Evolutionary conservation across 2,888 invertebrate species (phyloP), one percentile per base, ranked within the genome.

Genomic region (Heliconius erato): DNA sequence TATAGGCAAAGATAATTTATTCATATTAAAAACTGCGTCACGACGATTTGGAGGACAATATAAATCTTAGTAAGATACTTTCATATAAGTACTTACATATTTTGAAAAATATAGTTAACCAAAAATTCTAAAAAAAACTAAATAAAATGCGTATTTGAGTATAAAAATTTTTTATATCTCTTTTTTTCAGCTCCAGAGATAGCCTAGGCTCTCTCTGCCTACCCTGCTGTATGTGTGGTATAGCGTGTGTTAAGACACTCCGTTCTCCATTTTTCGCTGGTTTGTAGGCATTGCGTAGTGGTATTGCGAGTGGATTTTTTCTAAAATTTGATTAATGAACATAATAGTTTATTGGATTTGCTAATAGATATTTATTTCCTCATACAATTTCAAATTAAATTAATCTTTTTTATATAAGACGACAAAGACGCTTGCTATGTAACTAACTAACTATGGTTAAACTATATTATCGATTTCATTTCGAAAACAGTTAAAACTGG

Each of bases 341-440:
- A 26, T 3, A 35, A 40, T 71, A 40, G 40, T 49, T 49, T 72
- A 49, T 72, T 26, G 7, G 44, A 26, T 71, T 49, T 14, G 72
- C 44, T 72, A 72, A 49, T 72, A 26, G 44, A 14, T 72, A 49
- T 72, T 49, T 26, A 49, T 49, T 72, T 72, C 19, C 44, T 72
- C 9, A 9, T 49, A 49, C 72, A 40, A 12, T 71, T 35, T 71
- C 16, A 72, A 44, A 72, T 26, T 44, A 16, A 72, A 49, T 72
- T 28, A 44, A 49, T 72, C 26, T 72, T 49, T 44, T 26, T 49
- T 40, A 44, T 72, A 14, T 28, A 72, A 26, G 26, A 63, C 7
- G 40, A 72, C 71, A 72, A 35, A 40, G 44, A 26, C 23, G 69
- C 44, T 44, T 44, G n/a, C 35, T 71, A 35, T 40, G n/a, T 44